Conservation (phyloP, 2,797 vertebrate species). For the Manis pentadactyla region DNA sequence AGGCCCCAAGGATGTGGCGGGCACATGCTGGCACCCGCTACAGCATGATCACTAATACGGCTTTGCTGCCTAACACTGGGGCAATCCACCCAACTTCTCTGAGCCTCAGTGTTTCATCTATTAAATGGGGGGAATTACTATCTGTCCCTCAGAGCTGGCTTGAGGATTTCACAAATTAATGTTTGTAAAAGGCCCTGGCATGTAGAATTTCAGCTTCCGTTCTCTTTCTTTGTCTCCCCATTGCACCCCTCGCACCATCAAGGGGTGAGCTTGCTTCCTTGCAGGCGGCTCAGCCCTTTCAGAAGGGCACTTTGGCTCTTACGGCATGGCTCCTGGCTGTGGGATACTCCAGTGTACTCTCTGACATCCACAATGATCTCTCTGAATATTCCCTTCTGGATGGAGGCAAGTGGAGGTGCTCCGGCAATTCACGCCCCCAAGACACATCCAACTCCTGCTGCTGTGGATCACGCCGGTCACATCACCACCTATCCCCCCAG, state of each 20-base stretch:
- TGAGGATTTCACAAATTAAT: not conserved
- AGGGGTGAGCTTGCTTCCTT: not conserved
- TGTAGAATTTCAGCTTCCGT: not conserved
- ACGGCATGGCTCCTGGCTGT: not conserved
- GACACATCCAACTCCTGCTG: not conserved
- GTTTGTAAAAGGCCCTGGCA: not conserved
- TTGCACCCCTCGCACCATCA: not conserved
- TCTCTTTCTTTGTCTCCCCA: not conserved
- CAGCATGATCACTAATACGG: accelerated
- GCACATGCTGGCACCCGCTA: not conserved
- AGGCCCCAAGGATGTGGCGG: not conserved
- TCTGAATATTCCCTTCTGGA: not conserved
- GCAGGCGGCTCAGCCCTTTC: not conserved
- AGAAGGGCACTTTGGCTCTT: not conserved
- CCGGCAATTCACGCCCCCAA: not conserved
- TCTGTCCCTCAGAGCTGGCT: not conserved
- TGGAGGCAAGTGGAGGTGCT: not conserved
- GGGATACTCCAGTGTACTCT: not conserved
- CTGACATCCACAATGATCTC: not conserved
- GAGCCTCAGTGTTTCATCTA: not conserved
- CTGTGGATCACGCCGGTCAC: not conserved
- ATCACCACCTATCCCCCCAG: not conserved
- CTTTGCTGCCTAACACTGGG: not conserved
- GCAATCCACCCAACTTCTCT: not conserved
- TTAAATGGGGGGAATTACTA: not conserved